Evolutionary conservation across 2,797 vertebrate species (phyloP), one percentile per base, ranked within the genome.

Genomic region (Okamejei kenojei): DNA sequence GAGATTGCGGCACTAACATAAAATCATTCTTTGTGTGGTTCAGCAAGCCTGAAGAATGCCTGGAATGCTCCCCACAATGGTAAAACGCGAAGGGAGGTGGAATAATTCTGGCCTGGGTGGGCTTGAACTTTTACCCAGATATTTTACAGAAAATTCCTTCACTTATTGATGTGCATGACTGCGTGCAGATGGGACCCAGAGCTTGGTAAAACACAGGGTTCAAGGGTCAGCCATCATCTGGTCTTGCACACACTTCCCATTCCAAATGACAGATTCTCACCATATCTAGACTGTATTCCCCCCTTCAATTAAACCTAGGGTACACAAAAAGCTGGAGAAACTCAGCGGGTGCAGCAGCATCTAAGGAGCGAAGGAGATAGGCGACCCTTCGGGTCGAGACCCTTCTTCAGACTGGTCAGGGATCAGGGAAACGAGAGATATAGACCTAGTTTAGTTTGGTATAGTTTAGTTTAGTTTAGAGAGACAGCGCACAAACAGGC

Each of bases 111-210:
- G 32, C 84, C 61, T n/a, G 65, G 63, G 61, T 35, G 63, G 63
- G 84, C 61, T 35, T 68, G 84, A 88, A 88, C 84, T 68, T 88
- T 88, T 88, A 68, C 84, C 84, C 61, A 88, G 61, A 68, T 68
- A 88, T 88, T 73, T 88, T 65, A 65, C n/a, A 68, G 84, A 88
- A 88, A 88, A 68, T 88, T 88, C 84, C 84, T 68, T 10, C n/a
- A 68, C 84, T 88, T 68, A 68, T 88, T 68, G 63, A 68, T 6
- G 61, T 68, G 63, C 61, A 35, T 88, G 61, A 35, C n/a, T 88
- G 63, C 61, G 5, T 6, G 1, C 61, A 88, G 7, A 35, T 19
- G 26, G 15, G n/a, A 7, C n/a, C 10, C n/a, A 0, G 61, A 88
- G 84, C 7, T 8, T 68, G n/a, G 21, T n/a, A 32, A 11, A 19